Conservation (phyloP, 92 coral and sea anemone genomes). For the Porites lobata region DNA sequence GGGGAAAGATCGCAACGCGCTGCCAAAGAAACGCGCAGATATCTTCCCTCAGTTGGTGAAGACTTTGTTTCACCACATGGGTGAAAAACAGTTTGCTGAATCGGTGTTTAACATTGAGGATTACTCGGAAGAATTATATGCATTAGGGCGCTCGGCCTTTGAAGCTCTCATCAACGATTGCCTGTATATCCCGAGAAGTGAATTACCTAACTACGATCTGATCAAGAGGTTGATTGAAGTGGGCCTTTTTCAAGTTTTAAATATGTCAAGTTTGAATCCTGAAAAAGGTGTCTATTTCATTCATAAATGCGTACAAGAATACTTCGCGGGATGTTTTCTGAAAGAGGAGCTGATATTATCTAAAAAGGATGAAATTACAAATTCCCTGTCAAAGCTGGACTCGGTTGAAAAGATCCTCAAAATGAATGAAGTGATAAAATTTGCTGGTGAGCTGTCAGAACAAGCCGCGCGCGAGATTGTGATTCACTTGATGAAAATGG, state of each 20-base stretch:
- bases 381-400: background rate
- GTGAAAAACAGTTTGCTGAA: background rate
- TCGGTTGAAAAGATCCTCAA: conserved; percentile 1
- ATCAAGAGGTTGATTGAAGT: background rate
- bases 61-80: background rate
- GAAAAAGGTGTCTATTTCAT: background rate
- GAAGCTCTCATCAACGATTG: background rate
- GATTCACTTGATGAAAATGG: background rate
- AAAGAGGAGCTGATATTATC: background rate
- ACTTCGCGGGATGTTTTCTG: background rate
- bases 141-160: background rate
- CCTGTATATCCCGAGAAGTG: background rate
- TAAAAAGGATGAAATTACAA: background rate
- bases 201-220: background rate
- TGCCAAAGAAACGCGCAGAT: conserved; percentile 6
- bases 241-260: background rate
- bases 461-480: background rate
- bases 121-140: background rate
- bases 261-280: background rate
- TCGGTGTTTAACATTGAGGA: background rate
- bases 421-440: background rate
- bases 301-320: conserved; percentile 10
- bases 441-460: background rate
- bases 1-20: background rate
- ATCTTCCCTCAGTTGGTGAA: background rate